Evolutionary conservation across 2,888 invertebrate species (phyloP).

Genomic region (Automeris io): DNA sequence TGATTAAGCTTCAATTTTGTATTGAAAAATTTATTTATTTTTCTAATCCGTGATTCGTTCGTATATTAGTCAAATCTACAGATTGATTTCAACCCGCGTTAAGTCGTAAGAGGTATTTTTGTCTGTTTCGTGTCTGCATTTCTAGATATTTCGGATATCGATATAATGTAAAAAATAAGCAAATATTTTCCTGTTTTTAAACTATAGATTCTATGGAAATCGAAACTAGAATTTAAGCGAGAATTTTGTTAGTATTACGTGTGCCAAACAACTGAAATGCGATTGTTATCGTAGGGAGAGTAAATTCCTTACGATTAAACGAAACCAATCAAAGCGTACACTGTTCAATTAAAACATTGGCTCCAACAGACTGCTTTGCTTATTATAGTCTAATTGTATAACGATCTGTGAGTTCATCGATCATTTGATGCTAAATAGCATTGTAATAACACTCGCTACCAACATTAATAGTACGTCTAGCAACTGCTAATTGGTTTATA

Average conservation of each 20-base stretch:
- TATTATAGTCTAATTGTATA: constrained; percentile 1
- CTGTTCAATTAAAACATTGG: not conserved
- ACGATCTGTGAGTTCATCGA: not conserved
- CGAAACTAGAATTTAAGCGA: not conserved
- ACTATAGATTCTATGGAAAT: not conserved
- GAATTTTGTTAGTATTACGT: constrained; percentile 1
- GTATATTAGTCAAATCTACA: not conserved
- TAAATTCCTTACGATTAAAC: constrained; percentile 1
- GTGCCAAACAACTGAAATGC: constrained; percentile 1
- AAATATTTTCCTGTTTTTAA: constrained; percentile 1
- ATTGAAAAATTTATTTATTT: not conserved
- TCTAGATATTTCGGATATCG: constrained; percentile 1
- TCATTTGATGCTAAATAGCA: not conserved
- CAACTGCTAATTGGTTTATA: too few species aligned
- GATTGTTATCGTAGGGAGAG: constrained; percentile 3
- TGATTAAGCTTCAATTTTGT: not conserved
- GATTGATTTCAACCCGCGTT: not conserved
- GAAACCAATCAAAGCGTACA: constrained; percentile 1
- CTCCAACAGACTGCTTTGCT: not conserved
- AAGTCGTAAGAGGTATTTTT: not conserved
- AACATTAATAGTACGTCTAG: too few species aligned
- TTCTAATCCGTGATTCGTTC: not conserved
- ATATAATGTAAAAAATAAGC: not conserved
- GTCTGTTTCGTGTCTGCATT: constrained; percentile 1
- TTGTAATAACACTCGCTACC: too few species aligned